Evolutionary conservation across 2,888 invertebrate species (phyloP).

Genomic region (Ypsolopha sequella): DNA sequence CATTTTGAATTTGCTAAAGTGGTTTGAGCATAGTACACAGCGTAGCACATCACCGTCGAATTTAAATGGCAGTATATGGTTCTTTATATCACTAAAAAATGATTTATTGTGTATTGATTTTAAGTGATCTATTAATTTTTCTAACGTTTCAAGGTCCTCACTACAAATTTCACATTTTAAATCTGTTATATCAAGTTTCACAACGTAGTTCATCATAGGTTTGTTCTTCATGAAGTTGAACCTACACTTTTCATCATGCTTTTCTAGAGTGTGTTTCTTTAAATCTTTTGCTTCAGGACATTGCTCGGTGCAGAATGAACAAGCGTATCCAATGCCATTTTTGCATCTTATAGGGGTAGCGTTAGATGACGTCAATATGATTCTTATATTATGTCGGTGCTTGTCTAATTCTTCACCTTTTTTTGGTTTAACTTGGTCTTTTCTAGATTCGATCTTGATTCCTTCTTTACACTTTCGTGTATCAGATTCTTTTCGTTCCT

Average conservation of each 20-base stretch:
- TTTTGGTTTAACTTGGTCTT: too few relatives aligned
- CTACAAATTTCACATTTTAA: constrained; percentile 16
- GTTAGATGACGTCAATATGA: too few relatives aligned
- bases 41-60: background rate
- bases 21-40: background rate
- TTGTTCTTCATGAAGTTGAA: background rate
- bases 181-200: constrained; percentile 17
- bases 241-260: background rate
- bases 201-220: constrained; percentile 5
- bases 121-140: constrained; percentile 16
- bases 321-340: background rate
- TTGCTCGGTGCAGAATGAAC: background rate
- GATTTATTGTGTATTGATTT: constrained; percentile 4
- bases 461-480: too few relatives aligned
- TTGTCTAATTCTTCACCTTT: too few relatives aligned
- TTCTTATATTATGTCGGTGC: too few relatives aligned
- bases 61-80: background rate
- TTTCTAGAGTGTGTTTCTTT: background rate
- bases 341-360: too few relatives aligned
- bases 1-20: background rate
- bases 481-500: too few relatives aligned
- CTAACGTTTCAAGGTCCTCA: constrained; percentile 11
- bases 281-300: background rate
- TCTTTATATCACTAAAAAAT: background rate
- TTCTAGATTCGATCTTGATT: too few relatives aligned